phyloP scores from a whole-genome alignment of 2,113 vertebrate species.

The Callithrix jacchus region DNA sequence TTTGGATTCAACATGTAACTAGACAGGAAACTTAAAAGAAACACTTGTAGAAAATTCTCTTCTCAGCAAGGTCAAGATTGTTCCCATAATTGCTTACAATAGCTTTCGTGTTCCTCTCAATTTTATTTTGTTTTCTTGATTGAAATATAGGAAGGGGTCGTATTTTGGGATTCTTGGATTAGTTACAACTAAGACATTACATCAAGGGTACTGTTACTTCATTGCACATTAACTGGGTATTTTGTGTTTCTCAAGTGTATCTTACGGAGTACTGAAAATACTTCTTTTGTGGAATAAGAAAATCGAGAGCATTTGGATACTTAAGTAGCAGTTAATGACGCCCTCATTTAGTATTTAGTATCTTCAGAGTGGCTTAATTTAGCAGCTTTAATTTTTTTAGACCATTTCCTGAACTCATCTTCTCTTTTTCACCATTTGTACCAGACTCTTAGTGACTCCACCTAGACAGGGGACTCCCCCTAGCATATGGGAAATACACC shows the following conservation, averaged over 20 bases:
- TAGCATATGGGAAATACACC: not conserved
- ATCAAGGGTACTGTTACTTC: not conserved
- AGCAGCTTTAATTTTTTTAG: constrained; percentile 40
- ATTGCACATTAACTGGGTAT: not conserved
- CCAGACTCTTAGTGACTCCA: constrained; percentile 38
- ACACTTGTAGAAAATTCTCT: not conserved
- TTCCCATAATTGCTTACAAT: not conserved
- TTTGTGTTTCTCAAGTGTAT: not conserved
- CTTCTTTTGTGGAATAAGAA: constrained; percentile 67
- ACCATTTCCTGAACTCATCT: constrained; percentile 46
- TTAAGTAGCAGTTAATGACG: constrained; percentile 59
- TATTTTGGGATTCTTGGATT: not conserved
- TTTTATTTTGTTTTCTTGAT: constrained; percentile 42
- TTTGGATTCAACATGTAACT: constrained; percentile 22
- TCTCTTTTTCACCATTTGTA: constrained; percentile 16
- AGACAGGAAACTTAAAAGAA: constrained; percentile 42
- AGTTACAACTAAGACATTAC: not conserved
- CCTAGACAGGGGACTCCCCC: not conserved
- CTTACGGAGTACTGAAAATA: constrained; percentile 31
- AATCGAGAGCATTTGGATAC: constrained; percentile 58
- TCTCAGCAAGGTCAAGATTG: not conserved
- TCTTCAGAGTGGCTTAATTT: not conserved
- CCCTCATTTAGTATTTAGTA: constrained; percentile 55
- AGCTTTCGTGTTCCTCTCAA: not conserved
- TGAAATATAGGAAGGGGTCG: not conserved